A percentile compares a stretch with the other conserved stretches of the same genome.
Conservation (phyloP, 2,888 invertebrate genomes). For the Parasteatoda lunata region DNA sequence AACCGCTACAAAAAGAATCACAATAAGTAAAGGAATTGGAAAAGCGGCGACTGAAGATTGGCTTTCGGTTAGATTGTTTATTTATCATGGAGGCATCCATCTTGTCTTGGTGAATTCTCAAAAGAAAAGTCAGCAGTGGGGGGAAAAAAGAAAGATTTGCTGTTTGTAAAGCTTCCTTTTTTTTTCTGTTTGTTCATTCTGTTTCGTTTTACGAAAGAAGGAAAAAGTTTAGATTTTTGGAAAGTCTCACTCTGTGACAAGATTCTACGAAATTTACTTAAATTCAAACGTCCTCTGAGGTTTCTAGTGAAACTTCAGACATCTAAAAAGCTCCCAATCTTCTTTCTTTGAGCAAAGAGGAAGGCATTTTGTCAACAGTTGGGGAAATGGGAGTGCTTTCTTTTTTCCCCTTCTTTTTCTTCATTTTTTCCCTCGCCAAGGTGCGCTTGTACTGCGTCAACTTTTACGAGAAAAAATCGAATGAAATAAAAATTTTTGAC, state of each 20-base stretch:
- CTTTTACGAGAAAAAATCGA: too few relatives aligned
- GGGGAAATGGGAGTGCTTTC: not conserved
- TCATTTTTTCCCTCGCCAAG: too few relatives aligned
- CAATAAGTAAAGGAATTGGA: not conserved
- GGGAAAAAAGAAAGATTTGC: not conserved
- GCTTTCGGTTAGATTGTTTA: not conserved
- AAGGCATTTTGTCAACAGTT: not conserved
- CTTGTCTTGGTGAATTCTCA: not conserved
- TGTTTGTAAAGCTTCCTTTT: not conserved
- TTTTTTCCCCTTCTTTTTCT: not conserved
- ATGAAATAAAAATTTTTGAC: too few relatives aligned
- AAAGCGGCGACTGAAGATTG: not conserved
- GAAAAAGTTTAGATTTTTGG: too few relatives aligned
- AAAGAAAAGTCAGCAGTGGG: not conserved
- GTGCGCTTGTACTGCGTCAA: too few relatives aligned
- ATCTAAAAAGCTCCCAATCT: not conserved
- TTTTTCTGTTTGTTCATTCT: not conserved
- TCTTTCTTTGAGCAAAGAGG: not conserved
- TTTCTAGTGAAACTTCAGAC: not conserved
- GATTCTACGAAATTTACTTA: not conserved
- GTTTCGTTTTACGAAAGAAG: not conserved
- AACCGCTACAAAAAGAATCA: too few relatives aligned
- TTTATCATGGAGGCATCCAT: not conserved
- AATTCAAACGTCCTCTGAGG: constrained; percentile 1
- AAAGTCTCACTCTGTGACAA: too few relatives aligned